These are phyloP conservation scores for Amazona vittata DNA, from an alignment of 2,113 vertebrate species.

Conservation along the genomic window DNA sequence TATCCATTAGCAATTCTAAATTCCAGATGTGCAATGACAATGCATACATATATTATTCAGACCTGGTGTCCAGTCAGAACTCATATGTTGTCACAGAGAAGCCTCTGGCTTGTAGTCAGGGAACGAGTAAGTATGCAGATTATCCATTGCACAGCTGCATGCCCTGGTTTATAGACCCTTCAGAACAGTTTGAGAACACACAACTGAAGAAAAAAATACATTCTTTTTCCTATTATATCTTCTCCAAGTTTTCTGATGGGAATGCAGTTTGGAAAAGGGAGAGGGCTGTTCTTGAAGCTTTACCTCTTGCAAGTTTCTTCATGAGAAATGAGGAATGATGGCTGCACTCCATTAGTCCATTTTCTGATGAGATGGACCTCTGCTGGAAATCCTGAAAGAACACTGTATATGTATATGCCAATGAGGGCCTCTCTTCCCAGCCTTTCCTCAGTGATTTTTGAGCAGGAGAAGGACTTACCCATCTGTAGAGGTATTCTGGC, in stretches of 20 bases:
- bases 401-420: fast-evolving
- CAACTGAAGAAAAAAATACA: neutral
- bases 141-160: conserved; percentile 23
- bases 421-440: neutral
- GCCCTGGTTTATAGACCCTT: neutral
- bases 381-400: neutral
- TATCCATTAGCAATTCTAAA: conserved; percentile 67
- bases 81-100: conserved; percentile 42
- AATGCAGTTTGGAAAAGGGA: conserved; percentile 9
- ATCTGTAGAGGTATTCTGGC: neutral
- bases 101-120: conserved; percentile 38
- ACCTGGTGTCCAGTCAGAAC: conserved; percentile 42
- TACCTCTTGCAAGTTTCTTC: neutral
- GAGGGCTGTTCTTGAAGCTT: neutral
- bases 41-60: conserved; percentile 39
- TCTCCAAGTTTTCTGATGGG: neutral
- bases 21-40: conserved; percentile 70
- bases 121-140: conserved; percentile 5
- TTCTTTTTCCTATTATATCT: neutral
- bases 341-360: neutral
- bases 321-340: neutral
- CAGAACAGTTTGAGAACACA: neutral
- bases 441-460: neutral
- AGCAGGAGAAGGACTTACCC: neutral
- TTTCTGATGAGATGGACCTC: neutral